These are phyloP conservation scores for Aplochiton taeniatus DNA, from an alignment of 2,797 vertebrate genomes.

Conservation along the genomic window DNA sequence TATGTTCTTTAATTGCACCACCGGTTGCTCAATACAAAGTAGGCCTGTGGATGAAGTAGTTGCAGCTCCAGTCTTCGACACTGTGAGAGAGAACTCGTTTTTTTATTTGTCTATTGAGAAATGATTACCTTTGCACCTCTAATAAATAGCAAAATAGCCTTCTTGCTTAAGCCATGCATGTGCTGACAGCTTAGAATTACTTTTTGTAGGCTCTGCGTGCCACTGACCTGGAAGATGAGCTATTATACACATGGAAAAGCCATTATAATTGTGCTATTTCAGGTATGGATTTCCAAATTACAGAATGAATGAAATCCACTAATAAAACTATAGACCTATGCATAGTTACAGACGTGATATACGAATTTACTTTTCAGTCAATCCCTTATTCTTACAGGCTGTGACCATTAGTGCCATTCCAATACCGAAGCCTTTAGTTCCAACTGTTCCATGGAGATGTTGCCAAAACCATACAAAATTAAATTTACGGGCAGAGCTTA, in stretches of 20 bases:
- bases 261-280: not conserved
- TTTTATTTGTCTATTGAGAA: constrained; percentile 28
- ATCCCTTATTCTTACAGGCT: not conserved
- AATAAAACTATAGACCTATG: too few relatives aligned
- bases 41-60: constrained; percentile 43
- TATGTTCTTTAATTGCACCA: constrained; percentile 21
- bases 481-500: constrained; percentile 57
- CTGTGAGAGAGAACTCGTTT: constrained; percentile 31
- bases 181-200: constrained; percentile 14
- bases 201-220: constrained; percentile 17
- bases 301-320: too few relatives aligned
- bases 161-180: constrained; percentile 6
- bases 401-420: not conserved
- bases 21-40: constrained; percentile 24
- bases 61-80: constrained; percentile 23
- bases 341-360: too few relatives aligned
- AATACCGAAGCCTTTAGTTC: too few relatives aligned
- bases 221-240: constrained; percentile 20
- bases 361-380: too few relatives aligned
- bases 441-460: constrained; percentile 9
- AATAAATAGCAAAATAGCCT: constrained; percentile 32
- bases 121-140: constrained; percentile 22
- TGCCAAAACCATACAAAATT: constrained; percentile 46
- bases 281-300: too few relatives aligned
- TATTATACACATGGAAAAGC: not conserved